phyloP scores from a whole-genome alignment of 1,140 invertebrate species.

The Aradophagus sp. region DNA sequence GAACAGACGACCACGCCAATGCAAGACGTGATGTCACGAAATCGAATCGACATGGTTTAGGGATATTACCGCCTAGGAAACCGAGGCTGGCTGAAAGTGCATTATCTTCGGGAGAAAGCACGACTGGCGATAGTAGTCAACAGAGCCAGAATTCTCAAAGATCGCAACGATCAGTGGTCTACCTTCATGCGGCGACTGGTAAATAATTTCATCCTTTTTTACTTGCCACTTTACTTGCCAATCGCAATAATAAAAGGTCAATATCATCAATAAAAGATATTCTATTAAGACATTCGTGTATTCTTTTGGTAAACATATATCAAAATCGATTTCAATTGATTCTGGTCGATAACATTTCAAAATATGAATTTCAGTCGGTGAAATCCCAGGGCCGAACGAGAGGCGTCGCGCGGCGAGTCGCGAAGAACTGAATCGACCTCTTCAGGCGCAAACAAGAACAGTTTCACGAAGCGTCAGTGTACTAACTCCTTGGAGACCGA shows the following conservation, averaged over 20 bases:
- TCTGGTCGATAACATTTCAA: neutral
- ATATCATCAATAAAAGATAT: no score
- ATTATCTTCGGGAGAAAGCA: constrained; percentile 73
- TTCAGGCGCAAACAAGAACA: constrained; percentile 81
- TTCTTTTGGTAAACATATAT: no score
- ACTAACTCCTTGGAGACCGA: constrained; percentile 87
- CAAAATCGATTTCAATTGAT: no score
- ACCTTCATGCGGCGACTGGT: constrained; percentile 86
- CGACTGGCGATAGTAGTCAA: constrained; percentile 80
- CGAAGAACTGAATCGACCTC: constrained; percentile 80
- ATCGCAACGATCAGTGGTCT: constrained; percentile 86
- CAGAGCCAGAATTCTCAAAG: constrained; percentile 87
- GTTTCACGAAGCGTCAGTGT: constrained; percentile 89
- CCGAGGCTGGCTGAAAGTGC: constrained; percentile 70
- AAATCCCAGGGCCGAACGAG: constrained; percentile 81
- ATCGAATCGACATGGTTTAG: constrained; percentile 65
- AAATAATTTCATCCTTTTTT: constrained; percentile 24
- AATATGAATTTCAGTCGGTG: constrained; percentile 76
- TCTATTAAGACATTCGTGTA: no score
- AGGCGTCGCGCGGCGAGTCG: constrained; percentile 78
- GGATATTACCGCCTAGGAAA: constrained; percentile 66
- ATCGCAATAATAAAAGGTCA: no score
- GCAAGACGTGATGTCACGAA: constrained; percentile 67
- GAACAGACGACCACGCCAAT: constrained; percentile 65
- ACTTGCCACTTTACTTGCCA: no score